phyloP scores from a whole-genome alignment of 1,140 invertebrate species.

The Himalopsyche phryganea region DNA sequence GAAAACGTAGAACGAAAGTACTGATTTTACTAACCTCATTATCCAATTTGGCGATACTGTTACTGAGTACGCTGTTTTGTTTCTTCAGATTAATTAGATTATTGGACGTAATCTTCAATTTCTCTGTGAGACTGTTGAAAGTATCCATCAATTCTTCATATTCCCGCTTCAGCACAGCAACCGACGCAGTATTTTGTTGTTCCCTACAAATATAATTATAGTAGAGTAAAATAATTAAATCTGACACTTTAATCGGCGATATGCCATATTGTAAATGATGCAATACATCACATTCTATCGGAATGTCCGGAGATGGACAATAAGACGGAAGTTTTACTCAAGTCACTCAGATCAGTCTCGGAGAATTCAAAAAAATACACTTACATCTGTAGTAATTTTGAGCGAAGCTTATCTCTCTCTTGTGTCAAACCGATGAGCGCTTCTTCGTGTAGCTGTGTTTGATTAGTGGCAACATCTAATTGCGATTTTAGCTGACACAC shows the following conservation, averaged over 20 bases:
- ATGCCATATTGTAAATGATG: no score
- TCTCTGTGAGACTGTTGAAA: not conserved
- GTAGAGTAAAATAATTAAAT: no score
- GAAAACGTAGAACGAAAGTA: no score
- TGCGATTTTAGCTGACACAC: constrained; percentile 40
- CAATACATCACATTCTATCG: no score
- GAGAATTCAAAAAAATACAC: no score
- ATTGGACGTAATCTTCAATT: not conserved
- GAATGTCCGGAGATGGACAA: no score
- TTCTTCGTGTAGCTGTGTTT: constrained; percentile 42
- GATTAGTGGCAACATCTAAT: constrained; percentile 40
- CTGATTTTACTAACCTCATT: no score
- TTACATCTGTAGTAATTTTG: constrained; percentile 36
- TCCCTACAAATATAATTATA: constrained; percentile 13
- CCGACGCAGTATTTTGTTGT: constrained; percentile 4
- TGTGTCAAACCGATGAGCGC: constrained; percentile 38
- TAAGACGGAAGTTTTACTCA: no score
- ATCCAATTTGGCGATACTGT: constrained; percentile 4
- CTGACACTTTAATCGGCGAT: no score
- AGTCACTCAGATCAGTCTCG: no score
- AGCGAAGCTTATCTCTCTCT: constrained; percentile 41
- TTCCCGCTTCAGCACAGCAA: constrained; percentile 2
- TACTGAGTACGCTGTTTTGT: constrained; percentile 2
- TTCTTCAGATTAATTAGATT: constrained; percentile 10
- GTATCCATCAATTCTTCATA: constrained; percentile 11